These are phyloP conservation scores for Centropus unirufus DNA, from an alignment of 2,113 vertebrate species.

Conservation along the genomic window DNA sequence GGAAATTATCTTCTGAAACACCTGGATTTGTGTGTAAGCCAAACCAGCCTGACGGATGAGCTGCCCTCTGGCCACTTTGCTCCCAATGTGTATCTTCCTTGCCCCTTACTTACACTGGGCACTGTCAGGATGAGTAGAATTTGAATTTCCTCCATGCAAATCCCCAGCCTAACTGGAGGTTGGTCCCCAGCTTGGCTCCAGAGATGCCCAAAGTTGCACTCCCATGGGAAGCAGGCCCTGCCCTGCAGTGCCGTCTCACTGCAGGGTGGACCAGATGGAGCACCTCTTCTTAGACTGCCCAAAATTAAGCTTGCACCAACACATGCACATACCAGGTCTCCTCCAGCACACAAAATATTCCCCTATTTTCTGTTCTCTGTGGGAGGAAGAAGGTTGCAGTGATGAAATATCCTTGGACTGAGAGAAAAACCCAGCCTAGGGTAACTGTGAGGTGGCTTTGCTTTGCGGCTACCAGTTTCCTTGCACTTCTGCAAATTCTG, in stretches of 20 bases:
- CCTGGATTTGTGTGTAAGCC: background rate
- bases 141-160: background rate
- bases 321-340: background rate
- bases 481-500: background rate
- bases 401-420: background rate
- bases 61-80: background rate
- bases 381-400: background rate
- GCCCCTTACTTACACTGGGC: background rate
- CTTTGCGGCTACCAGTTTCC: rapidly evolving
- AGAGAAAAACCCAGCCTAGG: background rate
- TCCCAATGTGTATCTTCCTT: rapidly evolving
- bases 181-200: background rate
- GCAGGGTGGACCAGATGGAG: background rate
- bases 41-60: rapidly evolving
- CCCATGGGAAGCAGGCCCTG: rapidly evolving
- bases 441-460: background rate
- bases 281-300: background rate
- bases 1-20: background rate
- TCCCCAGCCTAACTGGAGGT: background rate
- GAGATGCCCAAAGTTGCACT: background rate
- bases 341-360: background rate
- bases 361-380: background rate
- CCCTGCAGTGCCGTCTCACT: background rate
- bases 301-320: rapidly evolving
- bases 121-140: background rate